Percentiles rank a stretch among this genome's conserved stretches.
Conservation (phyloP, 2,888 invertebrate species). For the Himalopsyche tibetana region DNA sequence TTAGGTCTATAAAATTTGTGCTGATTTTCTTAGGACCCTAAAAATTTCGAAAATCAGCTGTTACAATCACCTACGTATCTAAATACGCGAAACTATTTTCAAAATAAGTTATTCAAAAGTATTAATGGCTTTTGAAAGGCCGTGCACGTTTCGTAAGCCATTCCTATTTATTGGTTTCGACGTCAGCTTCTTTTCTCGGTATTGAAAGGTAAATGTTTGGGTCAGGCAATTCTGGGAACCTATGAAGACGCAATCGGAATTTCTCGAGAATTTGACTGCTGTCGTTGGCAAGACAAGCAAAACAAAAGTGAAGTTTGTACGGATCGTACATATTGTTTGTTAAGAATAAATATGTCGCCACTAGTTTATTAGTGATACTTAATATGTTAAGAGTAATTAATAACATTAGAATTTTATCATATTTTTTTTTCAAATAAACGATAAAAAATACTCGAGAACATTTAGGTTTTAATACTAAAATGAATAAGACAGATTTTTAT, state of each 20-base stretch:
- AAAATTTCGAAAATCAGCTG: not conserved
- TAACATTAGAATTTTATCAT: not conserved
- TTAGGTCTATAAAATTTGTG: too few relatives aligned
- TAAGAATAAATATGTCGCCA: conserved; percentile 47
- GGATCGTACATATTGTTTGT: not conserved
- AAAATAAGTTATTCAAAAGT: not conserved
- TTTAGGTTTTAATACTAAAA: too few relatives aligned
- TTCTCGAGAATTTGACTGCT: conserved; percentile 48
- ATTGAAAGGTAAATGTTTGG: conserved; percentile 47
- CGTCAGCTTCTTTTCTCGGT: conserved; percentile 48
- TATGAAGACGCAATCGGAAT: conserved; percentile 49
- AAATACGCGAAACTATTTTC: not conserved
- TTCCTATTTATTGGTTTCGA: conserved; percentile 11
- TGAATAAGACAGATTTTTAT: too few relatives aligned
- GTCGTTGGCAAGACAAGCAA: conserved; percentile 45
- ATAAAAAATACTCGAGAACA: too few relatives aligned
- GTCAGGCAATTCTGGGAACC: conserved; percentile 52
- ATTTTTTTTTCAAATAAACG: too few relatives aligned
- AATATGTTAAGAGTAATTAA: not conserved
- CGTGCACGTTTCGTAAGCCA: conserved; percentile 33
- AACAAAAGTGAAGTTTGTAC: conserved; percentile 44
- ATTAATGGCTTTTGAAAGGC: not conserved
- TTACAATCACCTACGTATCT: not conserved
- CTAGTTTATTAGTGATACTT: conserved; percentile 1
- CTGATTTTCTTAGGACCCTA: too few relatives aligned